Evolutionary conservation across 2,888 invertebrate genomes (phyloP).

Genomic region (Allolobophora icterica): DNA sequence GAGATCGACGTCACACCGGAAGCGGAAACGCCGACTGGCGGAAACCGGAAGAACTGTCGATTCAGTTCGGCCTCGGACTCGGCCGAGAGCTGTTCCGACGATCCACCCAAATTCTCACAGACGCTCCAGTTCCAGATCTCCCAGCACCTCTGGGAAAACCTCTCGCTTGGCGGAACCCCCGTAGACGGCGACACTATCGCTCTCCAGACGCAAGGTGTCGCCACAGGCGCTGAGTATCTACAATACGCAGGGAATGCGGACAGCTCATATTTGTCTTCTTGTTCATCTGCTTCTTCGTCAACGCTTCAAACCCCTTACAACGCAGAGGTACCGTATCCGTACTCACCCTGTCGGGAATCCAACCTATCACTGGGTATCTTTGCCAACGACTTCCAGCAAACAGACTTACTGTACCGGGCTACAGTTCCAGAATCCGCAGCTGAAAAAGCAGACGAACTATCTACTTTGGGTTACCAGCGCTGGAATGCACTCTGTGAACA

Average conservation of each 20-base stretch:
- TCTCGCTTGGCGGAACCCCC: neutral
- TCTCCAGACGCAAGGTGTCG: neutral
- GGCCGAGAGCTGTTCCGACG: slow-evolving; percentile 11
- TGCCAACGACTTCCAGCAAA: neutral
- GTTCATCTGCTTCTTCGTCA: neutral
- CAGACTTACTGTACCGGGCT: neutral
- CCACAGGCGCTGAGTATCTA: neutral
- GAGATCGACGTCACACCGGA: slow-evolving; percentile 11
- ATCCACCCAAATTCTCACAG: neutral
- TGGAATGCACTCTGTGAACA: neutral
- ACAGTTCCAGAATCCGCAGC: neutral
- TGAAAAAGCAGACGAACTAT: neutral
- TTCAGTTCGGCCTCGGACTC: neutral
- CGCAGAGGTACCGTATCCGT: neutral
- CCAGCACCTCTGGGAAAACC: slow-evolving; percentile 9
- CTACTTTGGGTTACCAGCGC: neutral
- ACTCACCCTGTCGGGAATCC: neutral
- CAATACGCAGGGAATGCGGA: neutral
- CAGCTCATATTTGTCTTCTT: neutral
- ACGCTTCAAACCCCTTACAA: neutral
- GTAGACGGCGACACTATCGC: neutral
- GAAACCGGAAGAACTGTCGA: neutral
- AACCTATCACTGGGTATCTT: neutral
- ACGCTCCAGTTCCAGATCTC: slow-evolving; percentile 18
- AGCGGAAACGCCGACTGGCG: neutral